Conservation (phyloP, 2,888 invertebrate genomes). For the Limnephilus rhombicus region DNA sequence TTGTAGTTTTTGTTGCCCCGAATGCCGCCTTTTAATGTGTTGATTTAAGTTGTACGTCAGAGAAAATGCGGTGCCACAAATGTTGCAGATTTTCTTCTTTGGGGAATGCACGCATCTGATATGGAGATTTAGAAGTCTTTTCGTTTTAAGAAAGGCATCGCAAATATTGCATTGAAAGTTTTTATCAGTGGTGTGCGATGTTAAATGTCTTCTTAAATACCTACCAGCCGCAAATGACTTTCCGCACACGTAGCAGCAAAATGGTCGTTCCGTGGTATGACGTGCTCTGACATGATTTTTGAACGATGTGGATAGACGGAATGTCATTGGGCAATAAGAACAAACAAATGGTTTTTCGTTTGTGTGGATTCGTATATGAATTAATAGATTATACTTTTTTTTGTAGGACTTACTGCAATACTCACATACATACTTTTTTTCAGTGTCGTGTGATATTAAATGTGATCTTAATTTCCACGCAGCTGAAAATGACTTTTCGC, state of each 20-base stretch:
- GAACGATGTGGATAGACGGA: constrained; percentile 29
- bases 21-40: constrained; percentile 48
- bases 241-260: constrained; percentile 48
- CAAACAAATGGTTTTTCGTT: constrained; percentile 42
- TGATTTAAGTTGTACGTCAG: constrained; percentile 53
- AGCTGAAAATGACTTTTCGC: too few relatives aligned
- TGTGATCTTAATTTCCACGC: too few relatives aligned
- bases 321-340: constrained; percentile 36
- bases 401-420: constrained; percentile 37
- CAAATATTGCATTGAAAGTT: constrained; percentile 52
- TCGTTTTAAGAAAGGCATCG: constrained; percentile 37
- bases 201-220: constrained; percentile 25
- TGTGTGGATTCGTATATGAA: constrained; percentile 48
- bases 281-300: constrained; percentile 37
- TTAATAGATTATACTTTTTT: constrained; percentile 33
- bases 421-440: constrained; percentile 5
- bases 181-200: constrained; percentile 31
- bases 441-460: too few relatives aligned
- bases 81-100: constrained; percentile 50
- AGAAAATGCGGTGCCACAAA: constrained; percentile 43
- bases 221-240: constrained; percentile 43
- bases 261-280: constrained; percentile 46
- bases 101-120: constrained; percentile 33
- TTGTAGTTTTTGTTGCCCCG: neutral
- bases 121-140: constrained; percentile 45